Evolutionary conservation across 2,113 vertebrate species (phyloP).

Genomic region (Leucopsar rothschildi): DNA sequence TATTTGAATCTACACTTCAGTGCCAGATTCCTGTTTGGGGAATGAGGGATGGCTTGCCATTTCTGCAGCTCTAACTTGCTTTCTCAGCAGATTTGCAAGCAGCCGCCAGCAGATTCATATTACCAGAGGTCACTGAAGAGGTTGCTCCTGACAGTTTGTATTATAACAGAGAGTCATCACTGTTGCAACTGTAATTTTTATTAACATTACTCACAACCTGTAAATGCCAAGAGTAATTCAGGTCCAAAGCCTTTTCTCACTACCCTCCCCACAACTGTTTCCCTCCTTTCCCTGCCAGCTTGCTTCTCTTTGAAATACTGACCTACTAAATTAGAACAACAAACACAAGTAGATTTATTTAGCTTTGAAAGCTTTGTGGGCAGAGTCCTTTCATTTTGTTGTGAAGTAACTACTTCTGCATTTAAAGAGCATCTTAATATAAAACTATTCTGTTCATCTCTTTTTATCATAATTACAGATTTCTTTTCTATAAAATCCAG

Average conservation of each 20-base stretch:
- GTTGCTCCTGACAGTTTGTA: constrained; percentile 6
- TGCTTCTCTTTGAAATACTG: constrained; percentile 28
- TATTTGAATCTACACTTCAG: background rate
- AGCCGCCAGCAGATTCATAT: constrained; percentile 26
- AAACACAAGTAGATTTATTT: constrained; percentile 10
- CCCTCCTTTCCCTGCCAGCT: background rate
- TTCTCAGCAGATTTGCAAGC: constrained; percentile 42
- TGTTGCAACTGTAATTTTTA: constrained; percentile 48
- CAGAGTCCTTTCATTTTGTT: background rate
- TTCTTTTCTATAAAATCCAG: background rate
- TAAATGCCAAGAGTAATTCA: constrained; percentile 34
- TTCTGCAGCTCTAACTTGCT: constrained; percentile 27
- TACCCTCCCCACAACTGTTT: background rate
- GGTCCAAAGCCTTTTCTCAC: background rate
- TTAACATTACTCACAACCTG: constrained; percentile 38
- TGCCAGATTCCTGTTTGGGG: constrained; percentile 1
- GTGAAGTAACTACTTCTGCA: background rate
- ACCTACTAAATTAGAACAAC: constrained; percentile 2
- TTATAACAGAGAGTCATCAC: constrained; percentile 21
- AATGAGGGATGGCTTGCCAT: constrained; percentile 47
- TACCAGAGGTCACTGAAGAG: constrained; percentile 44
- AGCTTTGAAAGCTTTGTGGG: constrained; percentile 46
- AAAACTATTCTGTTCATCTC: background rate
- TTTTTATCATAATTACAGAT: background rate
- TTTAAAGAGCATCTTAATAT: background rate